Percentiles rank a stretch among this genome's conserved stretches.
Evolutionary conservation across 2,888 invertebrate species (phyloP).

Genomic region (Hedya salicella): DNA sequence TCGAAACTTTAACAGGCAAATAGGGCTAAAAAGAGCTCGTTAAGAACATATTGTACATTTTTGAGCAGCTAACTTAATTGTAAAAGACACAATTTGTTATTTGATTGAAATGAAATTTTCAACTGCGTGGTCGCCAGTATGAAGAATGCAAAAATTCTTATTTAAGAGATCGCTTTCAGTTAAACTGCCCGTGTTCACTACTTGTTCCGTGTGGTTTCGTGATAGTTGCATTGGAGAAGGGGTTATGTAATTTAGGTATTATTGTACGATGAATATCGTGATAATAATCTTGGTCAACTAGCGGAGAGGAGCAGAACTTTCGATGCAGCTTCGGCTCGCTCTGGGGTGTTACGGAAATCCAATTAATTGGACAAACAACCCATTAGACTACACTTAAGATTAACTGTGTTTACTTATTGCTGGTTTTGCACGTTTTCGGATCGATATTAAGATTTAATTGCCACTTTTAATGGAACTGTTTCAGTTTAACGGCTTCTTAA

Average conservation of each 20-base stretch:
- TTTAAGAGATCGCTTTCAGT: too few species aligned
- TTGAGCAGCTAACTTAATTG: too few species aligned
- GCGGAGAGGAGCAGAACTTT: slow-evolving; percentile 42
- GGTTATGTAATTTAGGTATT: too few species aligned
- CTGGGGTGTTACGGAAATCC: slow-evolving; percentile 62
- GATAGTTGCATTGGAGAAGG: background rate
- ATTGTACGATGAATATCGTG: slow-evolving; percentile 11
- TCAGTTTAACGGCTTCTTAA: background rate
- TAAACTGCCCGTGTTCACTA: too few species aligned
- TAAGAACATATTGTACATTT: too few species aligned
- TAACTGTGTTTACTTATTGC: slow-evolving; percentile 67
- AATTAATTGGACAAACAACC: slow-evolving; percentile 78
- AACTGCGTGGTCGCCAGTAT: too few species aligned
- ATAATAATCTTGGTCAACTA: slow-evolving; percentile 27
- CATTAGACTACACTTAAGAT: slow-evolving; percentile 69
- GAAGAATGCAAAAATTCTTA: too few species aligned
- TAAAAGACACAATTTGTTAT: too few species aligned
- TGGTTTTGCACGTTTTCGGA: slow-evolving; percentile 51
- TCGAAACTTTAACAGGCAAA: too few species aligned
- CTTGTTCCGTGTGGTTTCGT: too few species aligned
- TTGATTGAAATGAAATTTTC: too few species aligned
- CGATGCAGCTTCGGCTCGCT: slow-evolving; percentile 35
- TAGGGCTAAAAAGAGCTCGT: too few species aligned
- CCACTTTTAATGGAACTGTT: slow-evolving; percentile 9
- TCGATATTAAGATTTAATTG: slow-evolving; percentile 54